These are phyloP conservation scores for Diarsia dahlii DNA, from an alignment of 2,888 invertebrate species.

Conservation along the genomic window DNA sequence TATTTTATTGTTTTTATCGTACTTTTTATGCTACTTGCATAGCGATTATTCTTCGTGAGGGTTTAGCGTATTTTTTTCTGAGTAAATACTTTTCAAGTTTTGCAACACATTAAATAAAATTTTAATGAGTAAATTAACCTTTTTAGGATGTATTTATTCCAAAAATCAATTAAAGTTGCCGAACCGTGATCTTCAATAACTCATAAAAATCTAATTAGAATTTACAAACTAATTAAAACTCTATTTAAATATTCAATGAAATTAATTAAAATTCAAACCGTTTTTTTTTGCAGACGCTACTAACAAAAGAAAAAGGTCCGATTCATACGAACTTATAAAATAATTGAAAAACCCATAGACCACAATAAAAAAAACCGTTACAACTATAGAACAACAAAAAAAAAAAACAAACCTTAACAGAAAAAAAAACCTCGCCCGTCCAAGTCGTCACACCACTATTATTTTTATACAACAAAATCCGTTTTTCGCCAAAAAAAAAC, in stretches of 20 bases:
- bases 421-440: slow-evolving; percentile 76
- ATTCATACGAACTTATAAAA: slow-evolving; percentile 37
- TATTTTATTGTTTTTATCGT: slow-evolving; percentile 41
- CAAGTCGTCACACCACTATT: slow-evolving; percentile 76
- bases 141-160: slow-evolving; percentile 34
- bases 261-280: background rate
- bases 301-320: background rate
- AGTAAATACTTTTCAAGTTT: background rate
- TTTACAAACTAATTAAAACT: slow-evolving; percentile 14
- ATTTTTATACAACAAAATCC: slow-evolving; percentile 69
- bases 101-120: slow-evolving; percentile 5
- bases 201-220: background rate
- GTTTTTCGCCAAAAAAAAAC: slow-evolving; percentile 68
- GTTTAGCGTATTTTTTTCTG: background rate
- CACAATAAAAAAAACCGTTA: slow-evolving; percentile 53
- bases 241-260: slow-evolving; percentile 13
- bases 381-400: slow-evolving; percentile 49
- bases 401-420: slow-evolving; percentile 74
- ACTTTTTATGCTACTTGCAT: slow-evolving; percentile 23
- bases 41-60: background rate
- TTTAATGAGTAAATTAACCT: slow-evolving; percentile 8
- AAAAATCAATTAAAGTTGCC: background rate
- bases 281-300: slow-evolving; percentile 30
- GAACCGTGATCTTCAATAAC: background rate
- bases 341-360: slow-evolving; percentile 50